Base-by-base conservation (phyloP, 2,888 invertebrate species). In the Caenorhabditis japonica region DNA sequence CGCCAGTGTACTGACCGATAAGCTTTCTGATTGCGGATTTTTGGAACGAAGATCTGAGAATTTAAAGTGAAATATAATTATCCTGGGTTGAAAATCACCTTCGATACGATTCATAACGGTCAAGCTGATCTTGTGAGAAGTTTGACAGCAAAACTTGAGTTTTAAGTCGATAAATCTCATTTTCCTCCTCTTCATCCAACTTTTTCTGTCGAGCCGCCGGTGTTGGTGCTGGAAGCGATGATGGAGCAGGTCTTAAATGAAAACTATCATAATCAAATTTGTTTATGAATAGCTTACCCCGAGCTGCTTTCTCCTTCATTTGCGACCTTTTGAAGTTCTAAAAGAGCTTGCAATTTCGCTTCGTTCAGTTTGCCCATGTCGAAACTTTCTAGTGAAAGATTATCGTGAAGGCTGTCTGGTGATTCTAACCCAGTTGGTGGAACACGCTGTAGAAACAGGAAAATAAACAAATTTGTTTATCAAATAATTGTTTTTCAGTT, bases 81-180 rank as follows among this genome's bases (percentile, higher is more conserved):
- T 4, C 51, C 27, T n/a, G 2, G 10, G 34, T 10, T 17, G n/a
- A 27, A 15, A 53, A 12, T 38, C 25, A 93, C 85, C 99, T 90
- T 79, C 99, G 90, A 88, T 94, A 99, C 94, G 97, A 97, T 90
- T 99, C 99, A 90, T 99, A 99, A 81, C 97, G 91, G 88, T 97
- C 94, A 53, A 99, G 89, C 88, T 99, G 99, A 83, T 97, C 97
- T 89, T 97, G 97, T 0, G 97, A 95, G 85, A 99, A 99, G 89
- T 99, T 97, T 0, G 97, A 97, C 0, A 99, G 56, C 4, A 66
- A 30, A 27, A 66, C 10, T 36, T 83, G 81, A 64, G 82, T 72
- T 53, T 80, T 83, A 33, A 83, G 53, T 7, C 77, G 58, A 15
- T 64, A 55, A 12, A 77, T 17, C 36, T 83, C 83, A 39, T 76